Evolutionary conservation across 2,797 vertebrate genomes (phyloP).

Genomic region (Borostomias antarcticus): DNA sequence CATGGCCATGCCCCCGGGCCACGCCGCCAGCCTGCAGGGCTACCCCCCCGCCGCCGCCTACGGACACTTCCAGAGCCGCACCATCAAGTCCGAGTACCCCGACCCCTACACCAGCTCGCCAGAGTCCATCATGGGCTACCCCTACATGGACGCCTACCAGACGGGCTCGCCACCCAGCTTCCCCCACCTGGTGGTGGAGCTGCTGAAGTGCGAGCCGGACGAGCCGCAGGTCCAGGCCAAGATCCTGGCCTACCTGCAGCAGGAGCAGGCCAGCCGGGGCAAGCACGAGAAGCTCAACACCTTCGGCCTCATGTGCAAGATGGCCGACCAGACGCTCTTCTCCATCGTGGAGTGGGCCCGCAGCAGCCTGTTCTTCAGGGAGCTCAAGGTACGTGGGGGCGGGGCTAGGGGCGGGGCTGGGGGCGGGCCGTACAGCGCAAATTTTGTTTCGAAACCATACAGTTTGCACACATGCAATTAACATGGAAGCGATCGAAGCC

Average conservation of each 20-base stretch:
- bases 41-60: conserved; percentile 89
- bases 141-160: conserved; percentile 91
- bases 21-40: conserved; percentile 89
- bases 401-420: too few relatives aligned
- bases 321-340: conserved; percentile 99
- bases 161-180: conserved; percentile 91
- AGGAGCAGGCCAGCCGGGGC: conserved; percentile 92
- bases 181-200: conserved; percentile 94
- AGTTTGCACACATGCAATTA: neutral
- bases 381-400: conserved; percentile 89
- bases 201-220: conserved; percentile 97
- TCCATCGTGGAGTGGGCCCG: conserved; percentile 99
- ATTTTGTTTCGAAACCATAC: too few relatives aligned
- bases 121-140: conserved; percentile 96
- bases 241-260: conserved; percentile 93
- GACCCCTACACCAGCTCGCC: conserved; percentile 97
- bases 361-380: conserved; percentile 98
- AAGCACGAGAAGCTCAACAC: conserved; percentile 97
- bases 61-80: conserved; percentile 92
- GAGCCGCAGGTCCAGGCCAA: conserved; percentile 95
- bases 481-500: too few relatives aligned
- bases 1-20: conserved; percentile 93
- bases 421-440: too few relatives aligned
- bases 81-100: conserved; percentile 98
- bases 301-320: conserved; percentile 98